Evolutionary conservation across 2,113 vertebrate species (phyloP).

Genomic region (Eonycteris spelaea): DNA sequence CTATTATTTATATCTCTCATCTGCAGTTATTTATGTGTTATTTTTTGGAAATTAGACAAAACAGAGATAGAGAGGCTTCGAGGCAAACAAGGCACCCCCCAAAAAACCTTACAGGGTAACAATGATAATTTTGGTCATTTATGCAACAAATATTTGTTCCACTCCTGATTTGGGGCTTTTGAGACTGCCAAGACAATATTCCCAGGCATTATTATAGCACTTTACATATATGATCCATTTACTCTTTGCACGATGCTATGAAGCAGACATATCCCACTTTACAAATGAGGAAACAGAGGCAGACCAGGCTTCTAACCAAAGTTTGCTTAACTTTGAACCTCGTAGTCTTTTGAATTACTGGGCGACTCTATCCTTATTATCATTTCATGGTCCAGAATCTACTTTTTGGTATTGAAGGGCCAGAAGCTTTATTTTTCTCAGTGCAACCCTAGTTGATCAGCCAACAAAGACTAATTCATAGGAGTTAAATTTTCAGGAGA

Average conservation of each 20-base stretch:
- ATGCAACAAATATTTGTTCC: constrained; percentile 9
- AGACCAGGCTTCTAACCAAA: background rate
- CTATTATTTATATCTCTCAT: constrained; percentile 2
- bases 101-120: background rate
- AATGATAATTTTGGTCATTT: background rate
- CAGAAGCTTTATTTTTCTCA: constrained; percentile 16
- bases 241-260: background rate
- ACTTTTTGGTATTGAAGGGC: background rate
- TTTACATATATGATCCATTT: background rate
- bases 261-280: background rate
- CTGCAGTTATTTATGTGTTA: background rate
- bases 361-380: background rate
- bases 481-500: background rate
- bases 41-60: background rate
- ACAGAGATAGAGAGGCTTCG: background rate
- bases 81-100: background rate
- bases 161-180: background rate
- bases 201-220: background rate
- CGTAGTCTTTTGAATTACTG: background rate
- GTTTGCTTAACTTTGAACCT: background rate
- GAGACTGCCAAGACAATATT: background rate
- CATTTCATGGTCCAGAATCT: background rate
- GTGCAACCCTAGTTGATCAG: background rate
- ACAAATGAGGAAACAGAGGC: background rate
- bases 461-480: background rate